Evolutionary conservation across 2,113 vertebrate species (phyloP).

Genomic region (Sitta europaea): DNA sequence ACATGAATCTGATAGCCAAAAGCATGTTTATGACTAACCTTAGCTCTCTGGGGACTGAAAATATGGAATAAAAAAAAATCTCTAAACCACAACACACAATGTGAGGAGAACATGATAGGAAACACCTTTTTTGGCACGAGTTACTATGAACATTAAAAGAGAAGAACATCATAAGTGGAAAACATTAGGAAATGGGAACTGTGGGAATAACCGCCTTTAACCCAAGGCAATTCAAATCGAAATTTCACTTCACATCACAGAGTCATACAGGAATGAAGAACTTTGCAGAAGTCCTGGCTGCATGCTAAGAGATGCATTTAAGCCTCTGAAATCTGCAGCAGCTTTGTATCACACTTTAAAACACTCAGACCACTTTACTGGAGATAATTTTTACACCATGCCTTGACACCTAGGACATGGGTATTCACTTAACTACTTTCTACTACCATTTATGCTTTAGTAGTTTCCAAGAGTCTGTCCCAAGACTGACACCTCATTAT

Average conservation of each 20-base stretch:
- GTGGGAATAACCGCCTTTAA: constrained; percentile 14
- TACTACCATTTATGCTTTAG: neutral
- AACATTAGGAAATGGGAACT: constrained; percentile 47
- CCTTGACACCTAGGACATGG: neutral
- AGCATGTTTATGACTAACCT: constrained; percentile 59
- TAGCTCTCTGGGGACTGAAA: constrained; percentile 55
- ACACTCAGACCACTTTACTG: neutral
- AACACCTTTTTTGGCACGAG: constrained; percentile 55
- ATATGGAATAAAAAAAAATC: neutral
- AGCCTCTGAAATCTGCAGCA: neutral
- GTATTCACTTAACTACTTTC: neutral
- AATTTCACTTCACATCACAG: neutral
- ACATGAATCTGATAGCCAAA: constrained; percentile 57
- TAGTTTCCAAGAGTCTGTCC: neutral
- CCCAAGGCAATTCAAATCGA: neutral
- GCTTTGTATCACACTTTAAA: neutral
- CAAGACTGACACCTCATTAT: neutral
- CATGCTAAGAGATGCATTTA: neutral
- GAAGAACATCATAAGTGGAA: constrained; percentile 45
- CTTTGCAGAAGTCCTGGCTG: neutral
- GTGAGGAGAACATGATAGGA: constrained; percentile 45
- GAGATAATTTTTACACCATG: neutral
- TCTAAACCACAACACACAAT: constrained; percentile 17
- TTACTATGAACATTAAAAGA: neutral
- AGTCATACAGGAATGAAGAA: neutral